A percentile compares a stretch with the other conserved stretches of the same genome.
Evolutionary conservation across 92 coral and sea anemone genomes (phyloP).

Genomic region (Parazoanthus atlanticus): DNA sequence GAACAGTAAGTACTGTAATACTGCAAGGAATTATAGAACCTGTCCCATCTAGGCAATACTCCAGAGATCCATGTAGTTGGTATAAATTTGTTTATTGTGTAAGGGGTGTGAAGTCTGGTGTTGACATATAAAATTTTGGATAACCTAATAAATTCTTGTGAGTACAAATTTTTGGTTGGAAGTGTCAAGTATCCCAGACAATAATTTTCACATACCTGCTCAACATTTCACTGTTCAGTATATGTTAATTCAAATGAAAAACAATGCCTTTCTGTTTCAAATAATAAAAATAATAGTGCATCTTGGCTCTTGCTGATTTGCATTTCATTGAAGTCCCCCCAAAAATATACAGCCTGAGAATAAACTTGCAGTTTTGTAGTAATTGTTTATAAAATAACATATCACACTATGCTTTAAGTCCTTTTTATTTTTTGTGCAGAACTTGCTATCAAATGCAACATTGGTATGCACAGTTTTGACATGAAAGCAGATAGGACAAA

Average conservation of each 20-base stretch:
- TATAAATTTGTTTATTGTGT: constrained; percentile 9
- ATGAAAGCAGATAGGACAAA: no score
- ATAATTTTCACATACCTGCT: background rate
- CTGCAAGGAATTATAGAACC: background rate
- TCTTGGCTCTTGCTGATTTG: background rate
- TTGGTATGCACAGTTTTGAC: background rate
- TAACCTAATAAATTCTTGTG: background rate
- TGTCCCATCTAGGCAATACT: no score
- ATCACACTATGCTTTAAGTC: background rate
- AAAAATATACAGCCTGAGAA: background rate
- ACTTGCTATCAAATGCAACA: background rate
- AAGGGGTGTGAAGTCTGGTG: constrained; percentile 37
- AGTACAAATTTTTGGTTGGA: background rate
- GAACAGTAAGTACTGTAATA: constrained; percentile 87
- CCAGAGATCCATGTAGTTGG: background rate
- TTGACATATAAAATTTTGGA: constrained; percentile 16
- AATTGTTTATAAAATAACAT: background rate
- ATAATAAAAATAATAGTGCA: background rate
- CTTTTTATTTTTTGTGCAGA: no score
- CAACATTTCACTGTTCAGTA: background rate
- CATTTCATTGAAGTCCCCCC: background rate
- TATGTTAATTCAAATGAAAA: background rate
- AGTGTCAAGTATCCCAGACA: background rate
- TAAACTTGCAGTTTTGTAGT: background rate
- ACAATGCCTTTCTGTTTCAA: background rate